Conservation (phyloP, 1,140 invertebrate species). For the Odontomachus brunneus region DNA sequence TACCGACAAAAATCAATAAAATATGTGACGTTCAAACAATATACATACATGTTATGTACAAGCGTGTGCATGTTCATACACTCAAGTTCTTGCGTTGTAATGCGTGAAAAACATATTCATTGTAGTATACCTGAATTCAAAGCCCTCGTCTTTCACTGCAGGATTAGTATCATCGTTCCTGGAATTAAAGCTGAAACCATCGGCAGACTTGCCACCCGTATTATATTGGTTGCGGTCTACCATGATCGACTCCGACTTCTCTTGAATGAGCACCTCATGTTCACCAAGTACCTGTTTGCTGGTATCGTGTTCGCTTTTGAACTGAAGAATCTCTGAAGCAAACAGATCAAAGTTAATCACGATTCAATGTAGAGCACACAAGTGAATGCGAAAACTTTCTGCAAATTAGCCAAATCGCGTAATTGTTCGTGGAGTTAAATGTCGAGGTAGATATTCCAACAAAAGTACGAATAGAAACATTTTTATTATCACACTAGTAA, state of each 20-base stretch:
- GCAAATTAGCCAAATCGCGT: neutral
- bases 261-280: constrained; percentile 59
- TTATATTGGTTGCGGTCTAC: constrained; percentile 78
- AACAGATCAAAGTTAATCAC: neutral
- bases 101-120: neutral
- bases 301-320: constrained; percentile 75
- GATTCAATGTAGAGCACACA: neutral
- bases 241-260: constrained; percentile 71
- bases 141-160: constrained; percentile 74
- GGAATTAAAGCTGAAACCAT: constrained; percentile 68
- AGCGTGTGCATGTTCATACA: neutral
- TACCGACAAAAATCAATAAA: neutral
- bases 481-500: too few species aligned
- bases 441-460: too few species aligned
- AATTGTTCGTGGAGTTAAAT: too few species aligned
- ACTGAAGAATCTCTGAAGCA: constrained; percentile 79
- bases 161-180: constrained; percentile 70
- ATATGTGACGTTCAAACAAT: too few species aligned
- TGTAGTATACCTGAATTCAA: constrained; percentile 76
- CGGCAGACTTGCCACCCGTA: constrained; percentile 65
- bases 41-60: neutral
- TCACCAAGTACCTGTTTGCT: constrained; percentile 51
- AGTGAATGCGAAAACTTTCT: neutral
- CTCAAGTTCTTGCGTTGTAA: neutral
- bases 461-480: too few species aligned